These are phyloP conservation scores for Hedya salicella DNA, from an alignment of 2,888 invertebrate species.

Conservation along the genomic window DNA sequence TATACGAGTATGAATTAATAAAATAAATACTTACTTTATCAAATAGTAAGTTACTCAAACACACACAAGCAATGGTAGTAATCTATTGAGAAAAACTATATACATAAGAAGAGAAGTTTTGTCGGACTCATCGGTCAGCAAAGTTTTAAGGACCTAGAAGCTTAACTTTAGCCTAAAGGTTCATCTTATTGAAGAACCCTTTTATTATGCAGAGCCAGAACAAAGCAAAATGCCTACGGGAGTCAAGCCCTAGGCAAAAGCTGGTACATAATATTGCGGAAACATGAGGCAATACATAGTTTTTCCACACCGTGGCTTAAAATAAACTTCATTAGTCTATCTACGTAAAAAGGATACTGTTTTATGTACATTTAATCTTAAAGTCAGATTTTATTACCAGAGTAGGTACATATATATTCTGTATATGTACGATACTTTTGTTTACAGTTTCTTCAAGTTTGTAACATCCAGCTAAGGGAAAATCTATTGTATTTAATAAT, in stretches of 20 bases:
- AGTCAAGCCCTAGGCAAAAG: too few relatives aligned
- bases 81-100: not conserved
- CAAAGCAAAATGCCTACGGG: too few relatives aligned
- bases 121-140: too few relatives aligned
- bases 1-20: not conserved
- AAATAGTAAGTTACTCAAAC: not conserved
- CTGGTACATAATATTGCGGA: not conserved
- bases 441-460: slow-evolving; percentile 1
- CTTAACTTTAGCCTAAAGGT: too few relatives aligned
- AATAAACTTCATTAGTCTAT: not conserved
- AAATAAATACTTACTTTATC: not conserved
- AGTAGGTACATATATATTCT: not conserved
- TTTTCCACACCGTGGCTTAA: not conserved
- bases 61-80: not conserved
- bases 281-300: not conserved
- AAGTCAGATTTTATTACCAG: not conserved
- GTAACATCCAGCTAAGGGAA: not conserved
- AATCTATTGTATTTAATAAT: not conserved
- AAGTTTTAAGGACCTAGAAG: too few relatives aligned
- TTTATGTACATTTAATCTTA: slow-evolving; percentile 2
- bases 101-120: too few relatives aligned
- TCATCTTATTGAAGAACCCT: too few relatives aligned
- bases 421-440: not conserved
- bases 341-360: slow-evolving; percentile 8
- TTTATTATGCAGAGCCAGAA: too few relatives aligned